These are phyloP conservation scores for Drosophila melanosoma DNA, from an alignment of 2,888 invertebrate species.

Conservation along the genomic window DNA sequence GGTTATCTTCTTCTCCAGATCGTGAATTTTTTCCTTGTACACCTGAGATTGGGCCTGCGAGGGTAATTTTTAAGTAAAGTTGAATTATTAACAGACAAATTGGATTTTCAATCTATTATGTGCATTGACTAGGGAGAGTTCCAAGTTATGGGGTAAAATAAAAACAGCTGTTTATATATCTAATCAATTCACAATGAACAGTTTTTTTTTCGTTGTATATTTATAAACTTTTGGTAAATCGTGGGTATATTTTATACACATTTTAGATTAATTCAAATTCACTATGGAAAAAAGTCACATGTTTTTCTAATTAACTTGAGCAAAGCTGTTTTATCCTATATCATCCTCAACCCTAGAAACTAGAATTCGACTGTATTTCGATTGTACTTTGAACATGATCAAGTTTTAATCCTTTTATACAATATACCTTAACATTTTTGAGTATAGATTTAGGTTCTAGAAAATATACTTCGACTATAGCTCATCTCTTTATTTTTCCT, in stretches of 20 bases:
- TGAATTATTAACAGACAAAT: background rate
- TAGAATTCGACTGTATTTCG: background rate
- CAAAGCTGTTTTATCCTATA: background rate
- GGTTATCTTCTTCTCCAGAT: constrained; percentile 80
- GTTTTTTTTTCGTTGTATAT: background rate
- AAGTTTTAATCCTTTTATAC: background rate
- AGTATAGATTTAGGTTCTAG: too few relatives aligned
- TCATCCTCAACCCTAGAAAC: background rate
- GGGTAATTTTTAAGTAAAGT: constrained; percentile 19
- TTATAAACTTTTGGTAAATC: background rate
- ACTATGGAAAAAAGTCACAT: too few relatives aligned
- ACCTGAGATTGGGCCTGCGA: constrained; percentile 83
- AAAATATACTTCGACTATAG: too few relatives aligned
- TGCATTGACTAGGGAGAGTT: constrained; percentile 26
- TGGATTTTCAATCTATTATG: background rate
- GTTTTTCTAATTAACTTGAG: too few relatives aligned
- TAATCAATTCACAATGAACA: background rate
- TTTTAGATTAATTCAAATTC: too few relatives aligned
- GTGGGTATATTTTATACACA: too few relatives aligned
- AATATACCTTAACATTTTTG: background rate
- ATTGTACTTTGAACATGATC: background rate
- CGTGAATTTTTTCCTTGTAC: constrained; percentile 83
- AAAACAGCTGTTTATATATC: background rate
- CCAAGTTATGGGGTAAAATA: background rate
- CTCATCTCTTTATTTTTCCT: background rate